Evolutionary conservation across 2,888 invertebrate species (phyloP).

Genomic region (Steinernema carpocapsae): DNA sequence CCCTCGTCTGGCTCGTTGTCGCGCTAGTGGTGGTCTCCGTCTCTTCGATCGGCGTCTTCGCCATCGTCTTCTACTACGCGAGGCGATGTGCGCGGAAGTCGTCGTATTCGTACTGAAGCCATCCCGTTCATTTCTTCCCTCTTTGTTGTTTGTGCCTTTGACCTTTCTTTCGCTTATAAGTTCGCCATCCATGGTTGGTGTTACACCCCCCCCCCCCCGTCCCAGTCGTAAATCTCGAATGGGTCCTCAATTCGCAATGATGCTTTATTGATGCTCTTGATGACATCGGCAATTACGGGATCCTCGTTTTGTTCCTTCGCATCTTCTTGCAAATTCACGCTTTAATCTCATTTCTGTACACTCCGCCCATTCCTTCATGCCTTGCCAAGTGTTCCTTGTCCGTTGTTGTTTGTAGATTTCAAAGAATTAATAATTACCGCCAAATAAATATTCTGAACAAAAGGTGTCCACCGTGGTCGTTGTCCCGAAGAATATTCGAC

Average conservation of each 20-base stretch:
- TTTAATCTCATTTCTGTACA: neutral
- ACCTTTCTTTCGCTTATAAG: constrained; percentile 26
- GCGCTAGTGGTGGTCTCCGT: constrained; percentile 50
- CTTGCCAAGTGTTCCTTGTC: neutral
- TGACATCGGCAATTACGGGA: constrained; percentile 26
- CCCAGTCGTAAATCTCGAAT: constrained; percentile 11
- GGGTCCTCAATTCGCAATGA: neutral
- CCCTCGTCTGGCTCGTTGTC: constrained; percentile 51
- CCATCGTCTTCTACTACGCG: constrained; percentile 50
- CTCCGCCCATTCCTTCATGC: neutral
- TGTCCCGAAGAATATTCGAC: too few relatives aligned
- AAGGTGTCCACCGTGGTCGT: too few relatives aligned
- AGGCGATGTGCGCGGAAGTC: constrained; percentile 23
- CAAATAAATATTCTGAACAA: neutral
- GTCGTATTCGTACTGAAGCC: constrained; percentile 23
- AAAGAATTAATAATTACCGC: constrained; percentile 15
- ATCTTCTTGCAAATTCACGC: constrained; percentile 15
- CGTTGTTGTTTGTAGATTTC: constrained; percentile 30
- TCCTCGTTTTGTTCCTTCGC: neutral
- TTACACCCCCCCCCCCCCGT: neutral
- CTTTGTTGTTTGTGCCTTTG: constrained; percentile 23
- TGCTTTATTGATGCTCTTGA: constrained; percentile 13
- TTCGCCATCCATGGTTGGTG: constrained; percentile 32
- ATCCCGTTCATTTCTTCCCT: neutral
- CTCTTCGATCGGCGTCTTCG: constrained; percentile 49